phyloP scores from a whole-genome alignment of 2,888 invertebrate genomes.

The Carcina quercana region DNA sequence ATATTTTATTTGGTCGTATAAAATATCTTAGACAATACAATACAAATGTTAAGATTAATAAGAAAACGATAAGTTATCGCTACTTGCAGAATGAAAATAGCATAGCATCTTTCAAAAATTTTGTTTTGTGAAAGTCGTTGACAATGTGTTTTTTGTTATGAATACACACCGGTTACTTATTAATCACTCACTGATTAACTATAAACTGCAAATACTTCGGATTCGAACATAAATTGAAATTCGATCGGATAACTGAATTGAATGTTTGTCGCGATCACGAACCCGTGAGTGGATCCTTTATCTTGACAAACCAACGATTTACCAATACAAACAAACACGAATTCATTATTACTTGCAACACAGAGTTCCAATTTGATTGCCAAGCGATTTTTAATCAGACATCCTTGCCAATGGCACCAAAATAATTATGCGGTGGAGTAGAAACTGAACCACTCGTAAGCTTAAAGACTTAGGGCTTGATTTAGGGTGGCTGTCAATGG shows the following conservation, averaged over 20 bases:
- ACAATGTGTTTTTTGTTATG: no score
- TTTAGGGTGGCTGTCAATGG: conserved; percentile 8
- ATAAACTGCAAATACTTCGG: conserved; percentile 13
- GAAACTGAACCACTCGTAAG: conserved; percentile 1
- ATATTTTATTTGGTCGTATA: no score
- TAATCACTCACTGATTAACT: conserved; percentile 15
- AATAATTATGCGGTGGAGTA: not conserved
- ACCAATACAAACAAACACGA: conserved; percentile 1
- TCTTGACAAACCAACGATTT: conserved; percentile 20
- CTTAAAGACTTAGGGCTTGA: conserved; percentile 7
- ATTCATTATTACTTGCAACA: conserved; percentile 6
- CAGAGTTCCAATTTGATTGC: conserved; percentile 15
- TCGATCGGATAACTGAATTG: conserved; percentile 34
- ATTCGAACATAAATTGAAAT: conserved; percentile 23
- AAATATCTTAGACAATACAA: no score
- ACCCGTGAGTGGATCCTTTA: conserved; percentile 35
- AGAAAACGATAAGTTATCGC: no score
- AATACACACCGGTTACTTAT: not conserved
- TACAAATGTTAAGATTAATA: no score
- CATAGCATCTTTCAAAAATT: no score
- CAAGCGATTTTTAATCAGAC: conserved; percentile 13
- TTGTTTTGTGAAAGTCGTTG: no score
- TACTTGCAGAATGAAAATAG: no score
- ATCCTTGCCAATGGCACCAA: not conserved
- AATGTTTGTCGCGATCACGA: conserved; percentile 46